Conservation (phyloP, 2,113 vertebrate species). For the Oreochromis niloticus region DNA sequence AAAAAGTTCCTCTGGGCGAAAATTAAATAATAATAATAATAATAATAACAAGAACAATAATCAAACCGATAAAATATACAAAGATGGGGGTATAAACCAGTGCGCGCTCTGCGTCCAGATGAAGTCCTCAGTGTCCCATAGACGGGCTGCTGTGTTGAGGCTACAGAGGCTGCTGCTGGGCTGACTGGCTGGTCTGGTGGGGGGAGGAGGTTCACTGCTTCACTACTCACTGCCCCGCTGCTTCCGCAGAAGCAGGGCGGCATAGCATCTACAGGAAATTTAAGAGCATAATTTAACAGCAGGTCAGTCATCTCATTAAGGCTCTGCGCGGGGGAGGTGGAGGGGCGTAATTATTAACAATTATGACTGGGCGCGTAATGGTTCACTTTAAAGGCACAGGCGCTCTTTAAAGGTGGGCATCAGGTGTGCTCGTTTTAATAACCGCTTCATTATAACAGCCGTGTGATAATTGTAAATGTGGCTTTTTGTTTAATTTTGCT, state of each 20-base stretch:
- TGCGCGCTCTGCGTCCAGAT: constrained; percentile 11
- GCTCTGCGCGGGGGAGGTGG: not conserved
- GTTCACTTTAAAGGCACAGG: constrained; percentile 17
- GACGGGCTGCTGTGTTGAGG: constrained; percentile 49
- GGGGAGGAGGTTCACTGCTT: constrained; percentile 42
- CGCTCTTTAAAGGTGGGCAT: not conserved
- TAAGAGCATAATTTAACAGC: constrained; percentile 56
- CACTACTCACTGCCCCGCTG: constrained; percentile 43
- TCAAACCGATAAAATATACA: not conserved
- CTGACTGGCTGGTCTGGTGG: not conserved
- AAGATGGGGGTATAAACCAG: not conserved
- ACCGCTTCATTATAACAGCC: not conserved
- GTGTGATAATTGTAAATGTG: not conserved
- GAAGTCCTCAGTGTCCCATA: constrained; percentile 65
- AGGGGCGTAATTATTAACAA: constrained; percentile 15
- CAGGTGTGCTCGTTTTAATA: not conserved
- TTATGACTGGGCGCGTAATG: constrained; percentile 12
- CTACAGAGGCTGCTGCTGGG: constrained; percentile 23
- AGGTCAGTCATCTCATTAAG: constrained; percentile 59
- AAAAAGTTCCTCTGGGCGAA: not conserved
- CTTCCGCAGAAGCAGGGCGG: constrained; percentile 51
- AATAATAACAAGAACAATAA: not conserved
- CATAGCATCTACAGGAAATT: constrained; percentile 52
- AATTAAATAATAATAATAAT: not conserved
- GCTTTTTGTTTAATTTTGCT: not conserved